phyloP scores from a whole-genome alignment of 2,797 vertebrate genomes.

The Cyclopterus lumpus region DNA sequence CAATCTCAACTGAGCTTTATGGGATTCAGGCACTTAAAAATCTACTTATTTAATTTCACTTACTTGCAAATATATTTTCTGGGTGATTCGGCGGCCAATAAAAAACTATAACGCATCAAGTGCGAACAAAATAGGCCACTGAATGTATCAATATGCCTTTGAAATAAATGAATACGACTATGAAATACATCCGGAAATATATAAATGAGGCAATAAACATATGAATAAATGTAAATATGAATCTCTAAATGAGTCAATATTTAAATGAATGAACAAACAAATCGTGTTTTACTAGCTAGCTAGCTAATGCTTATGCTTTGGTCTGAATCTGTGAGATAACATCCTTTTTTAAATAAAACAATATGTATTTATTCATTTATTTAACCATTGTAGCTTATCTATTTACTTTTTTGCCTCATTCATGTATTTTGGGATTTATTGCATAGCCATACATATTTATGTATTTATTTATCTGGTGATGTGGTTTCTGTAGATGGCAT shows the following conservation, averaged over 20 bases:
- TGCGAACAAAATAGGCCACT: not conserved
- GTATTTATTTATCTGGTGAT: not conserved
- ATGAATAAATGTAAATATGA: not conserved
- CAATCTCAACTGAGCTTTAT: constrained; percentile 45
- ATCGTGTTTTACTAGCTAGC: too few relatives aligned
- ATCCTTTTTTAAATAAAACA: too few relatives aligned
- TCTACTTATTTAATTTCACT: constrained; percentile 47
- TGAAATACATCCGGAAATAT: not conserved
- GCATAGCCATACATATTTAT: not conserved
- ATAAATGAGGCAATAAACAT: not conserved
- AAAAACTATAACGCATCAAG: constrained; percentile 16
- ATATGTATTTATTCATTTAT: not conserved
- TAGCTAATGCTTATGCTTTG: too few relatives aligned
- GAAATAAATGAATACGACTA: not conserved
- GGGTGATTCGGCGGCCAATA: constrained; percentile 32
- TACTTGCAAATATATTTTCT: constrained; percentile 33
- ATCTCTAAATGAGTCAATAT: not conserved
- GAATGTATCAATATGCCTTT: not conserved
- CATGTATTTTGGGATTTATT: not conserved
- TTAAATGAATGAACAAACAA: not conserved
- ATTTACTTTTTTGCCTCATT: not conserved
- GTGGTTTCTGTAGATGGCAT: too few relatives aligned
- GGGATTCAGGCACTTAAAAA: constrained; percentile 46
- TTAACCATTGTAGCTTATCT: not conserved
- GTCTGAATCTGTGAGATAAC: too few relatives aligned